Percentiles rank a stretch among this genome's conserved stretches.
Conservation (phyloP, 2,888 invertebrate species). For the Teinopalpus imperialis region DNA sequence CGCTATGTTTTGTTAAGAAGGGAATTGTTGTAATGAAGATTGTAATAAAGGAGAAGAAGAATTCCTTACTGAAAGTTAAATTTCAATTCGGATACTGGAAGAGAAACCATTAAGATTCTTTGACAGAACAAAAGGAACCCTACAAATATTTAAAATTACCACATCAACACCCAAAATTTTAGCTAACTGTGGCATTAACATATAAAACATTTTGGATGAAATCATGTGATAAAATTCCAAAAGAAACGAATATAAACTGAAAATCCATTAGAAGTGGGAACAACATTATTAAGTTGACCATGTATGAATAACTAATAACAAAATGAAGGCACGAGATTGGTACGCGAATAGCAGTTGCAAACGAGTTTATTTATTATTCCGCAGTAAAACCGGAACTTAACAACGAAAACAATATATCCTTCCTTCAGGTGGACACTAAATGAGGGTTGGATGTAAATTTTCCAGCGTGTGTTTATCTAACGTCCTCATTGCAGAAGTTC, state of each 20-base stretch:
- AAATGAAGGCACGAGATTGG: slow-evolving; percentile 14
- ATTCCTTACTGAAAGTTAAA: slow-evolving; percentile 17
- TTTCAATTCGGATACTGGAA: slow-evolving; percentile 9
- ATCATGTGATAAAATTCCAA: background rate
- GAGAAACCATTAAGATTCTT: slow-evolving; percentile 18
- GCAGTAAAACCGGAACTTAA: slow-evolving; percentile 20
- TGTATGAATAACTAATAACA: slow-evolving; percentile 16
- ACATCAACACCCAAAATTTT: no score
- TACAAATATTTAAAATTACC: no score
- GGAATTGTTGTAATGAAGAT: slow-evolving; percentile 16
- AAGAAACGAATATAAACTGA: no score
- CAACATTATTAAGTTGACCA: slow-evolving; percentile 4
- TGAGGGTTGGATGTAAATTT: slow-evolving; percentile 28
- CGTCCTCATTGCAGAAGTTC: slow-evolving; percentile 23
- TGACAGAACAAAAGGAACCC: slow-evolving; percentile 2
- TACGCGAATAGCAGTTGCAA: slow-evolving; percentile 15
- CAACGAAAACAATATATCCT: slow-evolving; percentile 27
- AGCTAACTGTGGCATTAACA: no score
- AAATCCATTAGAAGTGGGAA: background rate
- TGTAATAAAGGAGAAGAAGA: slow-evolving; percentile 17
- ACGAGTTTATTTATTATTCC: slow-evolving; percentile 25
- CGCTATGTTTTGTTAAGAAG: slow-evolving; percentile 7
- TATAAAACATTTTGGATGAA: no score
- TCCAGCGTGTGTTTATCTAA: slow-evolving; percentile 22
- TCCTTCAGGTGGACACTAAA: slow-evolving; percentile 27